Evolutionary conservation across 2,888 invertebrate genomes (phyloP).

Genomic region (Drosophila anomalata): DNA sequence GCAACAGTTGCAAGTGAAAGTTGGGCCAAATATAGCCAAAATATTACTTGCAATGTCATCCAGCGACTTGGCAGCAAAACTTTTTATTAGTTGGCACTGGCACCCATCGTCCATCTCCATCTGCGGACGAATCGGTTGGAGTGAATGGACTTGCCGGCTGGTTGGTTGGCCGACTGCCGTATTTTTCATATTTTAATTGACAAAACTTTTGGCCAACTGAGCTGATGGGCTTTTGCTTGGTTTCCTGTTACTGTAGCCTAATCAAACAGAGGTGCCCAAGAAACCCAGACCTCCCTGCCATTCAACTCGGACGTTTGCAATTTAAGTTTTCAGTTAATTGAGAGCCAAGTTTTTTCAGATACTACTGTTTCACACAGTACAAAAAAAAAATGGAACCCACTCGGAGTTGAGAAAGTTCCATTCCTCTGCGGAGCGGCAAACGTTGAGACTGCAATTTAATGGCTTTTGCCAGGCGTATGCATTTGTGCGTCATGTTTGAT

Average conservation of each 20-base stretch:
- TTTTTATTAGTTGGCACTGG: constrained; percentile 72
- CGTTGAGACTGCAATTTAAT: constrained; percentile 47
- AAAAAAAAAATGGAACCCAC: not conserved
- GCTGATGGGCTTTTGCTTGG: constrained; percentile 65
- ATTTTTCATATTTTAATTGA: constrained; percentile 79
- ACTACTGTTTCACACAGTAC: not conserved
- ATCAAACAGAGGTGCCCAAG: constrained; percentile 38
- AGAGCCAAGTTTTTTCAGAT: constrained; percentile 11
- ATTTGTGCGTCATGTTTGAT: constrained; percentile 53
- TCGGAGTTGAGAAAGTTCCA: not conserved
- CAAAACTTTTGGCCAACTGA: constrained; percentile 73
- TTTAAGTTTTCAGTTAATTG: constrained; percentile 41
- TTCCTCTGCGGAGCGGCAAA: constrained; percentile 22
- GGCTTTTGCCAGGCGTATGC: constrained; percentile 36
- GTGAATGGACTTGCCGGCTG: constrained; percentile 4
- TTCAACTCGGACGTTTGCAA: constrained; percentile 20
- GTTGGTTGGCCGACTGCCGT: constrained; percentile 43
- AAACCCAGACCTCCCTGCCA: constrained; percentile 6
- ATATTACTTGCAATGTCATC: constrained; percentile 71
- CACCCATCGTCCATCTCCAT: constrained; percentile 1
- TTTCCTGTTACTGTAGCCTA: constrained; percentile 51
- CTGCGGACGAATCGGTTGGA: constrained; percentile 8
- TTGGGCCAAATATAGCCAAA: constrained; percentile 63
- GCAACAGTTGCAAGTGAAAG: constrained; percentile 72
- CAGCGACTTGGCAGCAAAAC: constrained; percentile 69